phyloP scores from a whole-genome alignment of 2,797 vertebrate species.

The Triplophysa bombifrons region DNA sequence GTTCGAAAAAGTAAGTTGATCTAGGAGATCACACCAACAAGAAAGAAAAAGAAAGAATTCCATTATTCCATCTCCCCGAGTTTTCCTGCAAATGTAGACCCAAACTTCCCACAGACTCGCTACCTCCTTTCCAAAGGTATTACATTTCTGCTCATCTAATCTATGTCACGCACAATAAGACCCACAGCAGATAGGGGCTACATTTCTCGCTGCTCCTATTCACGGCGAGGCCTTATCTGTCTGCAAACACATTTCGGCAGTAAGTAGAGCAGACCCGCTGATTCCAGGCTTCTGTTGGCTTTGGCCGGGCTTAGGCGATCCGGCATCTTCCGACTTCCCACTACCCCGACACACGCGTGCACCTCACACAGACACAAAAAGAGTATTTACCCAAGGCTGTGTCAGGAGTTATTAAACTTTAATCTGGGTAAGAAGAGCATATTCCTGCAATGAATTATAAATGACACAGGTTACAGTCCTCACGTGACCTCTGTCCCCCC shows the following conservation, averaged over 20 bases:
- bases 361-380: slow-evolving; percentile 54
- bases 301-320: slow-evolving; percentile 70
- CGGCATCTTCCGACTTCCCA: slow-evolving; percentile 37
- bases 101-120: slow-evolving; percentile 55
- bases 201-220: slow-evolving; percentile 71
- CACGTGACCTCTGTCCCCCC: slow-evolving; percentile 70
- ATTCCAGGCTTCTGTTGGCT: slow-evolving; percentile 66
- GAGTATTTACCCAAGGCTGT: slow-evolving; percentile 76
- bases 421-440: slow-evolving; percentile 81
- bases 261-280: slow-evolving; percentile 67
- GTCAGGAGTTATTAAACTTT: slow-evolving; percentile 83
- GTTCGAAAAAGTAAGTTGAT: too few species aligned
- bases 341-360: slow-evolving; percentile 14
- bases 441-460: slow-evolving; percentile 83
- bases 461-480: slow-evolving; percentile 78
- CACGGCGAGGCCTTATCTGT: slow-evolving; percentile 76
- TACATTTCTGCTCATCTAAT: slow-evolving; percentile 75
- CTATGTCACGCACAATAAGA: slow-evolving; percentile 71
- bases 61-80: slow-evolving; percentile 12
- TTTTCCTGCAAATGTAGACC: slow-evolving; percentile 57
- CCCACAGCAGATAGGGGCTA: slow-evolving; percentile 72
- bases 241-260: slow-evolving; percentile 76
- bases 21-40: neutral
- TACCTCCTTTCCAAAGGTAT: slow-evolving; percentile 62
- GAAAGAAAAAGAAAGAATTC: neutral